A percentile compares a stretch with the other conserved stretches of the same genome.
Conservation (phyloP, 2,797 vertebrate species). For the Megalops cyprinoides region DNA sequence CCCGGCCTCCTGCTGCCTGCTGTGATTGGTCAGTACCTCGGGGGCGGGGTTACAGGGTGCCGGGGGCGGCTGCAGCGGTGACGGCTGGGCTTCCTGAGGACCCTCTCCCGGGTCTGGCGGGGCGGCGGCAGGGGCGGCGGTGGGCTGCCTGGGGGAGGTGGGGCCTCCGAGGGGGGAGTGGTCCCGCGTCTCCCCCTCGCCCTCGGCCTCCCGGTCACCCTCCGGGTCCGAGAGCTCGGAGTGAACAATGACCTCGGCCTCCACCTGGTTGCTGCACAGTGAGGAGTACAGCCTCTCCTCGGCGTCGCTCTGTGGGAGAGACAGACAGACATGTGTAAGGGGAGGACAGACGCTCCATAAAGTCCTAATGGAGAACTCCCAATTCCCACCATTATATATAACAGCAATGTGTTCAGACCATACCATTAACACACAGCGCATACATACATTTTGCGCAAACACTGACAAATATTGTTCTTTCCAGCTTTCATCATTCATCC, state of each 20-base stretch:
- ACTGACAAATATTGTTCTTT: neutral
- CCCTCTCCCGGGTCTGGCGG: slow-evolving; percentile 45
- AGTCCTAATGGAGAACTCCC: too few species aligned
- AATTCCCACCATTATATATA: too few species aligned
- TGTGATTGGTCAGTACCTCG: slow-evolving; percentile 62
- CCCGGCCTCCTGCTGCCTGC: slow-evolving; percentile 51
- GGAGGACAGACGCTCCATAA: too few species aligned
- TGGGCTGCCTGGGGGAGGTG: slow-evolving; percentile 19
- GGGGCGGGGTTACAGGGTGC: slow-evolving; percentile 59
- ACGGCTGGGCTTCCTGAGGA: slow-evolving; percentile 44
- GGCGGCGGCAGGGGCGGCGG: slow-evolving; percentile 39
- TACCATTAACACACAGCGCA: neutral
- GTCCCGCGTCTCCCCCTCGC: slow-evolving; percentile 49
- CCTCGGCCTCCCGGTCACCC: slow-evolving; percentile 51
- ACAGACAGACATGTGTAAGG: neutral
- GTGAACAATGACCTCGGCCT: slow-evolving; percentile 95
- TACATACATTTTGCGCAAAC: neutral
- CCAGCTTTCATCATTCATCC: neutral
- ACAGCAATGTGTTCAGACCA: too few species aligned
- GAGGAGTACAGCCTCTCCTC: slow-evolving; percentile 69
- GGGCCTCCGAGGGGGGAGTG: slow-evolving; percentile 41
- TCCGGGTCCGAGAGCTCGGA: slow-evolving; percentile 84
- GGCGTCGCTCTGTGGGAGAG: slow-evolving; percentile 67
- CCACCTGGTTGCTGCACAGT: slow-evolving; percentile 82
- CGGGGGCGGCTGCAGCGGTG: slow-evolving; percentile 50